Evolutionary conservation across 2,888 invertebrate genomes (phyloP).

Genomic region (Scaptodrosophila latifasciaeformis): DNA sequence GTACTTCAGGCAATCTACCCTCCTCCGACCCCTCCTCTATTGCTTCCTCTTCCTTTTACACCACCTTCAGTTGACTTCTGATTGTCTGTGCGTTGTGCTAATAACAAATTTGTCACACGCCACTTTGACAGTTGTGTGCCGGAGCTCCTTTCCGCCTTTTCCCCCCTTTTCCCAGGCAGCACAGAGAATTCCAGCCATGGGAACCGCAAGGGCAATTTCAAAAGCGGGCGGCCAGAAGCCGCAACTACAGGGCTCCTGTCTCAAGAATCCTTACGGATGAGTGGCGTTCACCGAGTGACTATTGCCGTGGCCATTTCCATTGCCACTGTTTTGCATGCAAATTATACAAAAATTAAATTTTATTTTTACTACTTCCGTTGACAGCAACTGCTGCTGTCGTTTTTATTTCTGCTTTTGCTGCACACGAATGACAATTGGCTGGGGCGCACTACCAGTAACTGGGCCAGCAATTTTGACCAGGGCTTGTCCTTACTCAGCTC

Average conservation of each 20-base stretch:
- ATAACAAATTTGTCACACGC: constrained; percentile 69
- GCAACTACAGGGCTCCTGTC: constrained; percentile 32
- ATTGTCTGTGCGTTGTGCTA: constrained; percentile 38
- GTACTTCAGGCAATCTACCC: not conserved
- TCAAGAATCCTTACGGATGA: constrained; percentile 24
- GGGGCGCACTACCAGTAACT: constrained; percentile 14
- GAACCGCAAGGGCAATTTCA: constrained; percentile 20
- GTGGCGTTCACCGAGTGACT: constrained; percentile 39
- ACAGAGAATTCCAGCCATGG: constrained; percentile 35
- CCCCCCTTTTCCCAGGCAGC: no score
- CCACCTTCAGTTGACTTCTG: no score
- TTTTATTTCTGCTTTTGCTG: constrained; percentile 2
- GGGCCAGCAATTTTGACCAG: constrained; percentile 23
- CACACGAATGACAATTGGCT: not conserved
- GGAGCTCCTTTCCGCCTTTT: constrained; percentile 36
- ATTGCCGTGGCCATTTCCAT: constrained; percentile 1
- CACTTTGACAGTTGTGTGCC: constrained; percentile 69
- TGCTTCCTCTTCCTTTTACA: not conserved
- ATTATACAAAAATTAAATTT: constrained; percentile 34
- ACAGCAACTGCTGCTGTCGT: constrained; percentile 7
- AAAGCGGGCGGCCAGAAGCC: not conserved
- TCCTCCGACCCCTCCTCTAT: not conserved
- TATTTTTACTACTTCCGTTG: constrained; percentile 28
- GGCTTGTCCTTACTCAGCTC: no score
- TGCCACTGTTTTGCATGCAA: constrained; percentile 32